phyloP scores from a whole-genome alignment of 53 echinoderm and acorn worm genomes.

The Zoroaster sp. region DNA sequence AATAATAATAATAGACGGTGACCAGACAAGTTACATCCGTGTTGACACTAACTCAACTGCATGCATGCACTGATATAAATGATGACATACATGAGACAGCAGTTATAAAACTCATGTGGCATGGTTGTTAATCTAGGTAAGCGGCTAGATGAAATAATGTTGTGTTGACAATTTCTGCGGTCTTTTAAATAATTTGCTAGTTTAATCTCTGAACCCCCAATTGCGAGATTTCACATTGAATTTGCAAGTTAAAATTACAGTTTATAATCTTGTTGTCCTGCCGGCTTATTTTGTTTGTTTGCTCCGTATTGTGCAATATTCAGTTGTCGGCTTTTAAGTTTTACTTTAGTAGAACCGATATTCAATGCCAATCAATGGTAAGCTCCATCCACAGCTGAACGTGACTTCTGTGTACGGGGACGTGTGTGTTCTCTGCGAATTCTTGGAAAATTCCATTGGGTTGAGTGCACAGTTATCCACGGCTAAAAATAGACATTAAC shows the following conservation, averaged over 20 bases:
- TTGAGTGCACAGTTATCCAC: neutral
- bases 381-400: neutral
- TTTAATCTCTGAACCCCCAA: neutral
- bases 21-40: constrained; percentile 30
- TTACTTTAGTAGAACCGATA: neutral
- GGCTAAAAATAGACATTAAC: constrained; percentile 30
- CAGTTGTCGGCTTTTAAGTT: neutral
- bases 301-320: neutral
- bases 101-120: neutral
- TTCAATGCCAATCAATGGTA: neutral
- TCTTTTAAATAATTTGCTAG: too few species aligned
- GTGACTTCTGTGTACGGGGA: neutral
- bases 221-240: neutral
- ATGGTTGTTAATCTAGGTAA: neutral
- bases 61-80: neutral
- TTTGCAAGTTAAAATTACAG: neutral
- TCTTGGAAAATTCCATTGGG: constrained; percentile 26
- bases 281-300: neutral
- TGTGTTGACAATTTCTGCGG: neutral
- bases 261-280: neutral
- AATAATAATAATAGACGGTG: constrained; percentile 18
- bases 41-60: neutral
- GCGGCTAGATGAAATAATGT: neutral
- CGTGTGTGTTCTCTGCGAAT: neutral
- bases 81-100: neutral